Base-by-base conservation (phyloP, 2,797 vertebrate genomes). In the Pseudopleuronectes americanus region DNA sequence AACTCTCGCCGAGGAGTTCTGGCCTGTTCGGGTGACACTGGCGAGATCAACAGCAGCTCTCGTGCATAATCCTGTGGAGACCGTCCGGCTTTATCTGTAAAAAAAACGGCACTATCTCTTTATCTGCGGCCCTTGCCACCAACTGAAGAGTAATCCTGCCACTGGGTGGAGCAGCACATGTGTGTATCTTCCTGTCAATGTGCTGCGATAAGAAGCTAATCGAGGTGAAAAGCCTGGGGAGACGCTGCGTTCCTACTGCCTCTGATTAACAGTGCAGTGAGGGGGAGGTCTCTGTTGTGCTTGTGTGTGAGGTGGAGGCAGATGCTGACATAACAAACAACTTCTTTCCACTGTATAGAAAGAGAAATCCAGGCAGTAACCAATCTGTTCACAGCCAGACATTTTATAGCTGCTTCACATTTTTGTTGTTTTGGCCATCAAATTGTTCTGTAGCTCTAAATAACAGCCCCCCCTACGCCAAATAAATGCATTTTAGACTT, bases 181-280 rank as follows among this genome's bases (percentile, higher is more conserved):
- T 59, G 66, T 53, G 45, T 71, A 62, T 86, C 68, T 67, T 66
- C 64, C 68, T 65, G 72, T 78, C 73, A 73, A 71, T 41, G 53
- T 41, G 56, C 72, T 57, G 72, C 36, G 83, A 84, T 88, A 84
- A 81, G 69, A 80, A 47, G 59, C 43, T 54, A 74, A 77, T 66
- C 49, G 45, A 16, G 43, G 5, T 38, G 48, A 68, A 71, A 78
- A 61, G 74, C 79, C 69, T 48, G 66, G 53, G 57, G 74, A 76
- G 70, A 71, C 64, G 80, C 64, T 49, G 38, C 63, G 67, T 70
- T 67, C 78, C 75, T 57, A 62, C 61, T 10, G 24, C 28, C 28
- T 81, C 74, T 81, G 81, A 81, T 90, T 81, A 77, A 68, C 57
- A 55, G 62, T 8, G 57, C 64, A 55, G 62, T 16, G 38, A 74